A percentile compares a stretch with the other conserved stretches of the same genome.
Evolutionary conservation across 1,140 invertebrate genomes (phyloP).

Genomic region (Copidosoma floridanum): DNA sequence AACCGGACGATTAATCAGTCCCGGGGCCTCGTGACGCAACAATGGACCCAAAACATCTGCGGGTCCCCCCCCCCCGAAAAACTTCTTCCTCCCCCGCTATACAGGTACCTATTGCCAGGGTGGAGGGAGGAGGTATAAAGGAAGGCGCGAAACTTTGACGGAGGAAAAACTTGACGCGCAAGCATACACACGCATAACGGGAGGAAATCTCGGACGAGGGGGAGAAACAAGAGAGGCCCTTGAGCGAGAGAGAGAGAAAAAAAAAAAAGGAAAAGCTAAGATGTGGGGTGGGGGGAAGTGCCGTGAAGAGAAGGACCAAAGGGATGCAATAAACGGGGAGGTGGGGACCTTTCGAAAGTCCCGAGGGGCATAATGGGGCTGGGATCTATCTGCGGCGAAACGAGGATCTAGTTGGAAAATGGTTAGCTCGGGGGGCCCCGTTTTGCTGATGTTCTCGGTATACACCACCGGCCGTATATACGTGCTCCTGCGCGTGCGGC

Average conservation of each 20-base stretch:
- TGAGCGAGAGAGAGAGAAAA: background rate
- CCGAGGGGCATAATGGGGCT: slow-evolving; percentile 10
- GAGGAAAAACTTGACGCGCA: no score
- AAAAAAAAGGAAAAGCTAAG: background rate
- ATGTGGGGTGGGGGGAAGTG: slow-evolving; percentile 9
- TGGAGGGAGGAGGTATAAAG: no score
- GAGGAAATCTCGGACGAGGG: background rate
- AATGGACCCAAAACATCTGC: slow-evolving; percentile 6
- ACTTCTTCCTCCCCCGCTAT: no score
- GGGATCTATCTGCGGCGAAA: slow-evolving; percentile 15
- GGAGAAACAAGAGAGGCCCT: background rate
- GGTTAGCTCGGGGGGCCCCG: slow-evolving; percentile 15
- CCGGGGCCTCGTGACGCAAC: background rate
- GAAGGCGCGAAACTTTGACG: no score
- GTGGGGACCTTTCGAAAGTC: slow-evolving; percentile 24
- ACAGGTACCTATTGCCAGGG: no score
- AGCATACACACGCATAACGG: no score
- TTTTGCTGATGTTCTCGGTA: slow-evolving; percentile 12
- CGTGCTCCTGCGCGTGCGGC: slow-evolving; percentile 20
- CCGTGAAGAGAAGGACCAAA: slow-evolving; percentile 10
- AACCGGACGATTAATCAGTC: background rate
- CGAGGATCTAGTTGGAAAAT: slow-evolving; percentile 39
- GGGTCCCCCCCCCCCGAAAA: background rate
- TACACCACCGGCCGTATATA: slow-evolving; percentile 2
- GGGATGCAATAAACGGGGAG: slow-evolving; percentile 27